These are phyloP conservation scores for Taxidea taxus DNA, from an alignment of 2,113 vertebrate species.

Conservation along the genomic window DNA sequence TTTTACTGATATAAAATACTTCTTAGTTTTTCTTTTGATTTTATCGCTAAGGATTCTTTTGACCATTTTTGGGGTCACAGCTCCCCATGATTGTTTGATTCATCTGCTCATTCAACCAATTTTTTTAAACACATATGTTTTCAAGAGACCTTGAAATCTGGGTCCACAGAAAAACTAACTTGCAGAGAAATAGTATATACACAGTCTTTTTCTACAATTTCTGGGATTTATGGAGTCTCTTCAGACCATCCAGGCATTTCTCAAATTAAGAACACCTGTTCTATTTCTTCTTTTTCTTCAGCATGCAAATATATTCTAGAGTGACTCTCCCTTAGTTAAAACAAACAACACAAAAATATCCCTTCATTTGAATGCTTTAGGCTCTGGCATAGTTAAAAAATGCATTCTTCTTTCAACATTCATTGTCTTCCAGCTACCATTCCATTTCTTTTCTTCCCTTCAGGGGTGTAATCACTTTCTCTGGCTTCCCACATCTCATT, in stretches of 20 bases:
- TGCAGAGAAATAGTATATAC: background rate
- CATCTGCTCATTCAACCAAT: background rate
- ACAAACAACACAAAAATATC: background rate
- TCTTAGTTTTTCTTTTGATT: background rate
- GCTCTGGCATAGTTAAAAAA: background rate
- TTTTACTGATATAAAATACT: background rate
- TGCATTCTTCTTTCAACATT: background rate
- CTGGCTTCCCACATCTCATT: background rate
- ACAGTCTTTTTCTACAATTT: background rate
- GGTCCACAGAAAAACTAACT: background rate
- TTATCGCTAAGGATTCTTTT: background rate
- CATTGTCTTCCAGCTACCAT: background rate
- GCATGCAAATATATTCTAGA: background rate
- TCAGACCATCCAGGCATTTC: background rate
- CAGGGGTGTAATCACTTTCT: background rate
- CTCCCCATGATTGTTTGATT: background rate
- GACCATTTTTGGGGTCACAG: background rate
- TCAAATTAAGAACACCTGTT: background rate
- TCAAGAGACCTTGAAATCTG: background rate
- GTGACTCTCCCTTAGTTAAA: background rate
- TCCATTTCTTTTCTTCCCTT: background rate
- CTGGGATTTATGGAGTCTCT: background rate
- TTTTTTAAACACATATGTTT: background rate
- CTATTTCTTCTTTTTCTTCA: background rate
- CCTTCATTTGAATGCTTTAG: background rate